These are phyloP conservation scores for Clarias platycephalus DNA, from an alignment of 2,797 vertebrate genomes.

Conservation along the genomic window DNA sequence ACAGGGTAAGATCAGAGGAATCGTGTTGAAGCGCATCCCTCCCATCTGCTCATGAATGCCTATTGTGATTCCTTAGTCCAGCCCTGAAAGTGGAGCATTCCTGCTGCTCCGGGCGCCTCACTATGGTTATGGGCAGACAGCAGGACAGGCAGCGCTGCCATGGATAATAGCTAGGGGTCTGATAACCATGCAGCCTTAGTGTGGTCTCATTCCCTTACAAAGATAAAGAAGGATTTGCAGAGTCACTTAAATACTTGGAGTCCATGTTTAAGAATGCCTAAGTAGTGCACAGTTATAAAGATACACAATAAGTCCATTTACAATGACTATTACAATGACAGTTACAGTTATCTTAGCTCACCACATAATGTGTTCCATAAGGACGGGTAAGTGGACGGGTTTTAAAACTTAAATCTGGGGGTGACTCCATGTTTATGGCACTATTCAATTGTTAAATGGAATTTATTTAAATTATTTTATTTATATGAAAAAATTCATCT, in stretches of 20 bases:
- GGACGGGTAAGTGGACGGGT: not conserved
- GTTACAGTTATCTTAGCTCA: not conserved
- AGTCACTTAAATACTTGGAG: not conserved
- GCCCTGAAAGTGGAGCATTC: conserved; percentile 46
- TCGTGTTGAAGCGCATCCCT: conserved; percentile 36
- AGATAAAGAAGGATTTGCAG: conserved; percentile 22
- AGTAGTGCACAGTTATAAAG: not conserved
- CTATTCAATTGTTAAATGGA: not conserved
- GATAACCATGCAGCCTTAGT: conserved; percentile 21
- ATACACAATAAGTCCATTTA: not conserved
- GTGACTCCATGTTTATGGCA: not conserved
- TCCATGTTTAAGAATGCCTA: not conserved
- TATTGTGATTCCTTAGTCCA: conserved; percentile 38
- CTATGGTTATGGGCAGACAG: conserved; percentile 52
- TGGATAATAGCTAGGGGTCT: conserved; percentile 28
- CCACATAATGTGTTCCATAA: not conserved
- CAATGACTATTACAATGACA: not conserved
- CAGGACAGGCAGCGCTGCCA: conserved; percentile 29
- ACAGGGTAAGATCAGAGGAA: conserved; percentile 41
- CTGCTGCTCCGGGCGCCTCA: conserved; percentile 43
- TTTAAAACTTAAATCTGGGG: not conserved
- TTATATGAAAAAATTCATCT: not conserved
- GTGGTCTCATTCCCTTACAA: conserved; percentile 10
- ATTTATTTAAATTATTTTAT: not conserved
- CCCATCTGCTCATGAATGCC: conserved; percentile 48